Base-by-base conservation (phyloP, 2,888 invertebrate species). In the Boloria selene region DNA sequence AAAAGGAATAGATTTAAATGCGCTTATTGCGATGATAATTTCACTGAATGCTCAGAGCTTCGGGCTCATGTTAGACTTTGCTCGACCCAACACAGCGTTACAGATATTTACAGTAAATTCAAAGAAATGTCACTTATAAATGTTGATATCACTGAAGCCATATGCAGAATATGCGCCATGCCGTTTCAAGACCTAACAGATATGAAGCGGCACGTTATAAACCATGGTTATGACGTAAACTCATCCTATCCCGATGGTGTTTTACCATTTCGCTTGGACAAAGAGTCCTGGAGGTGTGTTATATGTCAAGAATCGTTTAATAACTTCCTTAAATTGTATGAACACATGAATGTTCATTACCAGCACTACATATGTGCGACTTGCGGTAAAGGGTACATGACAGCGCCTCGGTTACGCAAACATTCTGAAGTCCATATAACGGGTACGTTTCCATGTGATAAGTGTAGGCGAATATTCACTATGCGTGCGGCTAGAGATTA, bases 361-460 rank as follows among this genome's bases (percentile, higher is more conserved):
- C 90, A 91, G 68, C 86, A 90, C 73, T 89, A 89, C 26, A 90
- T 91, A 52, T 92, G 91, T 69, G 80, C 88, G 0, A 87, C 80
- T 4, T 92, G 91, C 64, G 91, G 91, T 0, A 91, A 91, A 70
- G 91, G 90, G 0, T 92, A 85, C 64, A 90, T 90, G 89, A 88
- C 91, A 0, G 87, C 85, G 1, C 83, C 83, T 0, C 79, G 91
- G 18, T 64, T 91, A 61, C 81, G 90, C n/a, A 90, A 89, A 71
- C 91, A 92, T 74, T 84, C 86, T 0, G 90, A 90, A 73, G 85
- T 87, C 0, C 91, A 92, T 53, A 80, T 87, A 22, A 81, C 83
- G 2, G 91, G 91, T 0, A 82, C 85, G 1, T 91, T 90, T 62
- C 83, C 89, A 0, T 92, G 91, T 69, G 82, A 85, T 45, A 82